Conservation (phyloP, 2,113 vertebrate genomes). For the Prochilodus magdalenae region DNA sequence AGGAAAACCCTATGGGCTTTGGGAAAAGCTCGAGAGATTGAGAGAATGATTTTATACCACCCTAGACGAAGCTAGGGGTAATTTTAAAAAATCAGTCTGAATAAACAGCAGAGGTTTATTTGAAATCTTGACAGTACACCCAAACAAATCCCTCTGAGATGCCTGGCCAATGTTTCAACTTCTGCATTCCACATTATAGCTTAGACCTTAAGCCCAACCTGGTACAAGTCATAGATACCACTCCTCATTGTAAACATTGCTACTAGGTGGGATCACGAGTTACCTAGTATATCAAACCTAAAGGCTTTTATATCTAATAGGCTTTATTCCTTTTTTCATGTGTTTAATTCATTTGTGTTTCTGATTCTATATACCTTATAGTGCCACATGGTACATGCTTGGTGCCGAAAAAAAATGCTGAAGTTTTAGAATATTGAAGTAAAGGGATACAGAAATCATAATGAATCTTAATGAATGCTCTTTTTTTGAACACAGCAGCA, state of each 20-base stretch:
- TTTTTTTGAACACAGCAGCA: too few relatives aligned
- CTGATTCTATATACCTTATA: too few relatives aligned
- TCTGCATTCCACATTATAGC: neutral
- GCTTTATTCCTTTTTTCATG: neutral
- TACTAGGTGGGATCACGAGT: neutral
- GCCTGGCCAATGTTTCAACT: neutral
- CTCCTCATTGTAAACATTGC: neutral
- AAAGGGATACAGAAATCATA: too few relatives aligned
- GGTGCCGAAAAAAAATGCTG: too few relatives aligned
- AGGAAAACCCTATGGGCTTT: neutral
- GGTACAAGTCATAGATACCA: neutral
- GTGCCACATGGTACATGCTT: too few relatives aligned
- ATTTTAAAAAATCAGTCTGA: neutral
- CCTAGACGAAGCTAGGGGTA: neutral
- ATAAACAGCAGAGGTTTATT: neutral
- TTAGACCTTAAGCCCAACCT: neutral
- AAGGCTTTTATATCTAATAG: neutral
- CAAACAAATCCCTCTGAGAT: neutral
- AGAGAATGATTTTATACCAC: neutral
- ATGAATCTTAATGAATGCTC: too few relatives aligned
- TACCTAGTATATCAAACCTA: neutral
- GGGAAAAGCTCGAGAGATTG: slow-evolving; percentile 21
- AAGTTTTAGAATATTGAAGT: too few relatives aligned
- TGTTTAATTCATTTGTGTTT: neutral
- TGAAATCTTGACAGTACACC: neutral